These are phyloP conservation scores for Apogon hyalosoma DNA, from an alignment of 2,797 vertebrate species.

Conservation along the genomic window DNA sequence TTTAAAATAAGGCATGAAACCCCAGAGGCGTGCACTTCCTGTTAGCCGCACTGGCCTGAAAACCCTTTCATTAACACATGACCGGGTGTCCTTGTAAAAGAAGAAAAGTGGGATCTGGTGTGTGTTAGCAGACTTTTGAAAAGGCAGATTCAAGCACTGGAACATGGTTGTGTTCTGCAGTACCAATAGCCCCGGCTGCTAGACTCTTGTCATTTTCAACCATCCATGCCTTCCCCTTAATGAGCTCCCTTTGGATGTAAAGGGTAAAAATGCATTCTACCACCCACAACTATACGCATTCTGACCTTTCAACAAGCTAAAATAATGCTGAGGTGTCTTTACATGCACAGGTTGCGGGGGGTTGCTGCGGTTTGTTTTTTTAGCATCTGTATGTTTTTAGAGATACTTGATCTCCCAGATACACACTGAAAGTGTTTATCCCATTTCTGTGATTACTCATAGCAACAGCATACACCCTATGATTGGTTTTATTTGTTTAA, in stretches of 20 bases:
- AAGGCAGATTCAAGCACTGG: conserved; percentile 23
- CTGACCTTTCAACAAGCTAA: conserved; percentile 10
- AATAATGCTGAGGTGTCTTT: conserved; percentile 27
- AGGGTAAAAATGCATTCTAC: conserved; percentile 17
- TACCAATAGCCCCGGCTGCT: neutral
- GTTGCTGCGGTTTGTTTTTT: conserved; percentile 62
- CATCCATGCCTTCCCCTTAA: no score
- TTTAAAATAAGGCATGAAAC: conserved; percentile 50
- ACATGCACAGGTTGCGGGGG: conserved; percentile 33
- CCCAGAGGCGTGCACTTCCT: conserved; percentile 60
- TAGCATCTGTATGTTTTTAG: conserved; percentile 69
- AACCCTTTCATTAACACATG: conserved; percentile 61
- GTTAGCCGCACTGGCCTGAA: conserved; percentile 30
- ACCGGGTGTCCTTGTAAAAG: conserved; percentile 58
- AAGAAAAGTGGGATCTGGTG: conserved; percentile 49
- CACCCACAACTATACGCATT: neutral
- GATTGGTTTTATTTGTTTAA: conserved; percentile 74
- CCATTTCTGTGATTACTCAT: conserved; percentile 54
- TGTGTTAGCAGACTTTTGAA: conserved; percentile 57
- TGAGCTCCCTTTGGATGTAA: neutral
- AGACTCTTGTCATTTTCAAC: no score
- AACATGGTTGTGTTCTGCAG: conserved; percentile 21
- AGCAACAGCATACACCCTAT: conserved; percentile 28
- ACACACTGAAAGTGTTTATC: conserved; percentile 54
- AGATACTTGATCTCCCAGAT: conserved; percentile 64